These are phyloP conservation scores for Pogonocherus hispidulus DNA, from an alignment of 2,888 invertebrate genomes.

Conservation along the genomic window DNA sequence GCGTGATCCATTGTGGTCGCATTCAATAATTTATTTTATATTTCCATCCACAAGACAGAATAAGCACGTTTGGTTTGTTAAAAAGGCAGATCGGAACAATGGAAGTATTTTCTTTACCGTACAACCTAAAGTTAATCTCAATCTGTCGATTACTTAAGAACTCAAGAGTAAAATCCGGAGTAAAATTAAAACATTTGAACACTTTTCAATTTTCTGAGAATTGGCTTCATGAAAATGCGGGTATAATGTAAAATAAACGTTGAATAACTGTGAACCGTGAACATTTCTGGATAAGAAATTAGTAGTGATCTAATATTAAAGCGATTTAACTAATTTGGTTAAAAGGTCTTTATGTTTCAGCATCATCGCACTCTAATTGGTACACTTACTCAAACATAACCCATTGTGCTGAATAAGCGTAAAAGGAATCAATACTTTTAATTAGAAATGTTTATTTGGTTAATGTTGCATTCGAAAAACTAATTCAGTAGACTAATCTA, in stretches of 20 bases:
- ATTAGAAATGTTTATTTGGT: conserved; percentile 37
- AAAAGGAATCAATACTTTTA: conserved; percentile 38
- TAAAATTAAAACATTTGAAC: conserved; percentile 1
- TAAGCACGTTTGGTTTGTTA: not conserved
- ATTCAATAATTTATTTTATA: not conserved
- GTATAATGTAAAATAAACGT: conserved; percentile 25
- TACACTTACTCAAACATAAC: conserved; percentile 38
- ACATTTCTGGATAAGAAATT: conserved; percentile 29
- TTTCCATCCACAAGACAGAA: not conserved
- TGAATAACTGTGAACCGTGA: conserved; percentile 9
- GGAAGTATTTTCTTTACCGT: not conserved
- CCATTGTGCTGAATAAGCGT: conserved; percentile 34
- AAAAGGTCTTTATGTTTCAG: conserved; percentile 39
- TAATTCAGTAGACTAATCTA: conserved; percentile 8
- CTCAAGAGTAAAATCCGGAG: not conserved
- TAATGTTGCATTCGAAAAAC: conserved; percentile 19
- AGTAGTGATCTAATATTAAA: conserved; percentile 30
- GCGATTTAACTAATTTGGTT: conserved; percentile 37
- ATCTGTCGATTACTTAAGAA: not conserved
- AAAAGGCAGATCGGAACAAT: not conserved
- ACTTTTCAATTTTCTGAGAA: conserved; percentile 10
- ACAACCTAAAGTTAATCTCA: not conserved
- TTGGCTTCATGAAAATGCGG: not conserved
- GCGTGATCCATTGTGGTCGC: no score
- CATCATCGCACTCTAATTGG: conserved; percentile 42